These are phyloP conservation scores for Nomada fabriciana DNA, from an alignment of 2,888 invertebrate species.

Conservation along the genomic window DNA sequence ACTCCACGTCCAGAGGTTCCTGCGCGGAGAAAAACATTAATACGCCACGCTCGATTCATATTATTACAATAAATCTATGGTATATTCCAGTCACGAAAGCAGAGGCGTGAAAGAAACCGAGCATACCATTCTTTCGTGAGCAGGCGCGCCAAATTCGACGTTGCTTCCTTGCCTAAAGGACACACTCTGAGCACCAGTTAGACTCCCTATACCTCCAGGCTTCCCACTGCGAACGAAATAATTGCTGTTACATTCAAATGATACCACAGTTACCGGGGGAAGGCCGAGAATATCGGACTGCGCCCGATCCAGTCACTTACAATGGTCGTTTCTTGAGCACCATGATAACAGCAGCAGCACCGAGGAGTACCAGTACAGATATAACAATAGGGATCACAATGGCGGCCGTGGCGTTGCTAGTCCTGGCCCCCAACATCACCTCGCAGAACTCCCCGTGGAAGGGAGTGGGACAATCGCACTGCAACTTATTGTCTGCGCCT, in stretches of 20 bases:
- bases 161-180: slow-evolving; percentile 97
- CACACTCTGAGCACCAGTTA: slow-evolving; percentile 95
- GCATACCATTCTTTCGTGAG: slow-evolving; percentile 84
- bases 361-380: slow-evolving; percentile 89
- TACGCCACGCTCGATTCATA: not conserved
- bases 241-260: not conserved
- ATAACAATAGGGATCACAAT: slow-evolving; percentile 94
- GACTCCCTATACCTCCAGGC: slow-evolving; percentile 90
- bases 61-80: too few relatives aligned
- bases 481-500: slow-evolving; percentile 85
- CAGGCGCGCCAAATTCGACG: slow-evolving; percentile 91
- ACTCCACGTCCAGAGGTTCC: slow-evolving; percentile 91
- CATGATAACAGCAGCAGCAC: slow-evolving; percentile 92
- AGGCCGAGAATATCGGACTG: too few relatives aligned
- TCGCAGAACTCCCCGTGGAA: slow-evolving; percentile 92
- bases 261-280: not conserved
- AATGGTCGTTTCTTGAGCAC: slow-evolving; percentile 93
- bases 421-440: slow-evolving; percentile 87
- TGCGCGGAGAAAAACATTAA: slow-evolving; percentile 50
- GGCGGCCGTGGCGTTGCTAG: slow-evolving; percentile 88
- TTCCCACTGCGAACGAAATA: slow-evolving; percentile 88
- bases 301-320: slow-evolving; percentile 86
- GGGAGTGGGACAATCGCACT: slow-evolving; percentile 90
- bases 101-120: not conserved
- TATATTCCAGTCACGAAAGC: too few relatives aligned